Evolutionary conservation across 1,140 invertebrate species (phyloP), one percentile per base, ranked within the genome.

Genomic region (Drosophila subobscura): DNA sequence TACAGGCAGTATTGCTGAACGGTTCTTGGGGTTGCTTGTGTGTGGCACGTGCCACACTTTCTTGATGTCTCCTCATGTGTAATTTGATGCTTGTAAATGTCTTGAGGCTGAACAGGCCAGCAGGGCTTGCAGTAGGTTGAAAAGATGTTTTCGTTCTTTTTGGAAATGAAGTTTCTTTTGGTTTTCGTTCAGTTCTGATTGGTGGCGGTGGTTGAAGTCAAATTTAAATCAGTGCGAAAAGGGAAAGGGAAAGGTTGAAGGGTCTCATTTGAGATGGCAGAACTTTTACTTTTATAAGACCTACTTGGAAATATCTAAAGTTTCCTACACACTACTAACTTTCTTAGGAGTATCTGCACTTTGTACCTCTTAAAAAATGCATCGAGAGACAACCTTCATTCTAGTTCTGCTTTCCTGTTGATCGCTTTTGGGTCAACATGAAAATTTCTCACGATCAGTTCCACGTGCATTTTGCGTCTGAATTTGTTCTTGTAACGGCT

Each of bases 81-180:
- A 79, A 79, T 71, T 79, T 49, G 71, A 79, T 79, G 76, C 77
- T 79, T 79, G 77, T 79, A 74, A 77, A 60, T 73, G 68, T 77
- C 78, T 81, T 81, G 58, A 56, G 7, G 8, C 44, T 3, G 44
- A 67, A 64, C 73, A 80, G 78, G 78, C 42, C n/a, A 40, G 6
- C 72, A 81, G 68, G 40, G 45, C 40, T 51, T 42, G 0, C 0
- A 41, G 54, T 2, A 42, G 4, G 68, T 6, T 22, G 37, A 50
- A 10, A 54, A 66, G 51, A 40, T 41, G 22, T 50, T 71, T 59
- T 57, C n/a, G 27, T 20, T 20, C 12, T 10, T 10, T 52, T 25
- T 4, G n/a, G 12, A 52, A 44, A 12, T 4, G 3, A 51, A 52
- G 7, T 47, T 57, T 56, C 49, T 58, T 72, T 72, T 20, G 42